These are phyloP conservation scores for Protobothrops mucrosquamatus DNA, from an alignment of 2,113 vertebrate species.

Conservation along the genomic window DNA sequence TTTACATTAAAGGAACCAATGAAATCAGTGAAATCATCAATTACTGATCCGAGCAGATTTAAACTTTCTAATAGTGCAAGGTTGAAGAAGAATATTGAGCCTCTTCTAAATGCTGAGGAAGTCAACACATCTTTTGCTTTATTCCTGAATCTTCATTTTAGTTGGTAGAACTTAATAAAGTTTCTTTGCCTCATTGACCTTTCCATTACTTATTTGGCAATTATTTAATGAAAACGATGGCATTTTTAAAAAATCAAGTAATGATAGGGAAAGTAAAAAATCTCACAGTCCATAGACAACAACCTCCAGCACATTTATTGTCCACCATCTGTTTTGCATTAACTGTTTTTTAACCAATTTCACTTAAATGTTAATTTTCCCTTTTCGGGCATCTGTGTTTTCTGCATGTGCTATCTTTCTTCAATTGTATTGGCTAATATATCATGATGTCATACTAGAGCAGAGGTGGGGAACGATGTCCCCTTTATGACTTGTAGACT, in stretches of 20 bases:
- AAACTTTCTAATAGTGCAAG: background rate
- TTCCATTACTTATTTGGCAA: slow-evolving; percentile 14
- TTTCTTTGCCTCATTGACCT: background rate
- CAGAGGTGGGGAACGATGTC: background rate
- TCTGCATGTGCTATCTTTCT: background rate
- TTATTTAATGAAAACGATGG: slow-evolving; percentile 12
- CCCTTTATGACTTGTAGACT: background rate
- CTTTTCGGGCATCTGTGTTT: background rate
- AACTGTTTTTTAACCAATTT: background rate
- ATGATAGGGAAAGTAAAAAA: background rate
- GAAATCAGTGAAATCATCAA: background rate
- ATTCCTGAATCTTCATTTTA: background rate
- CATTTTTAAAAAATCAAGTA: background rate
- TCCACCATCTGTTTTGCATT: background rate
- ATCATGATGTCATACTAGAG: background rate
- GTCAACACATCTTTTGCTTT: slow-evolving; percentile 14
- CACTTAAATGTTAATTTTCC: background rate
- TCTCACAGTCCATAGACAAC: background rate
- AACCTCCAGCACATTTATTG: background rate
- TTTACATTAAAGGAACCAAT: background rate
- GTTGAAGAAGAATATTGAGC: background rate
- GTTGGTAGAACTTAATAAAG: background rate
- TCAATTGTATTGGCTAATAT: background rate
- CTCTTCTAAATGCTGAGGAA: background rate
- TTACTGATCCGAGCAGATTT: background rate